Evolutionary conservation across 2,888 invertebrate species (phyloP).

Genomic region (Lithophane leautieri): DNA sequence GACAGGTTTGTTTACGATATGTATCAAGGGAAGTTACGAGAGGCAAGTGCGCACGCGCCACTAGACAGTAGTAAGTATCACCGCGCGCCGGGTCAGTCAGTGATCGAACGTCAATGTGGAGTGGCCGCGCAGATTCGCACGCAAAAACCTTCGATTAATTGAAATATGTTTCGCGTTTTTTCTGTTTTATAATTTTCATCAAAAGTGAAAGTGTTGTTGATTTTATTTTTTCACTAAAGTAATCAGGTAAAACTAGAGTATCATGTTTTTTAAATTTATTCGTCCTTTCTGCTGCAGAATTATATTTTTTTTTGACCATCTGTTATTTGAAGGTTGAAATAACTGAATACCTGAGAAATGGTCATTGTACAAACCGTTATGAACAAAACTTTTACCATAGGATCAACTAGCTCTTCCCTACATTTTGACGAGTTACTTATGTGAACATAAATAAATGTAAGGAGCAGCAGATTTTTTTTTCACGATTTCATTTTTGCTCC

Average conservation of each 20-base stretch:
- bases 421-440: not conserved
- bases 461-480: not conserved
- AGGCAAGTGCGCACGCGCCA: conserved; percentile 42
- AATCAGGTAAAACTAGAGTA: not conserved
- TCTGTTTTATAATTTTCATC: conserved; percentile 11
- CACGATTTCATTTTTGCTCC: not conserved
- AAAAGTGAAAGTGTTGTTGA: conserved; percentile 17
- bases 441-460: not conserved
- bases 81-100: conserved; percentile 39
- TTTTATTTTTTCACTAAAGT: not conserved
- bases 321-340: not conserved
- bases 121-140: conserved; percentile 27
- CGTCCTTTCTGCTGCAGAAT: not conserved
- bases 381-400: not conserved
- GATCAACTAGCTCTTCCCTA: not conserved
- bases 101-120: conserved; percentile 47
- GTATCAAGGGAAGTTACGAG: conserved; percentile 45
- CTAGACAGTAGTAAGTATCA: conserved; percentile 28
- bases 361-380: not conserved
- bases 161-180: conserved; percentile 26
- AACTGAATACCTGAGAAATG: not conserved
- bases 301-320: not conserved
- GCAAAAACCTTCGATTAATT: conserved; percentile 25
- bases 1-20: conserved; percentile 39
- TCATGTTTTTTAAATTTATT: not conserved